Base-by-base conservation (phyloP, 53 echinoderm and acorn worm genomes). In the Crossaster papposus region DNA sequence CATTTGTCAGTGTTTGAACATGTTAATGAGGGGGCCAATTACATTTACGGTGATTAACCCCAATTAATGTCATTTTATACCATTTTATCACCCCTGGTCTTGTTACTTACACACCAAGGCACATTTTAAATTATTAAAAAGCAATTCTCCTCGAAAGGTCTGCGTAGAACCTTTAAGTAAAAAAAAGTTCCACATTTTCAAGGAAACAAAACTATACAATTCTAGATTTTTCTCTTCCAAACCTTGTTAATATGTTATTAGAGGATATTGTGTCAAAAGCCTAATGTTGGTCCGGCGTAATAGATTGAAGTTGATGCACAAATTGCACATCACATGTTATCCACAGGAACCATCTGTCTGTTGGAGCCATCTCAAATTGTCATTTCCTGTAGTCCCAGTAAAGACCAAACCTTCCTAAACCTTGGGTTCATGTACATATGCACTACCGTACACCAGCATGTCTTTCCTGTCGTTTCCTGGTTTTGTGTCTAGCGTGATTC, bases 301-400 rank as follows among this genome's bases (percentile, higher is more conserved):
- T 31, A 14, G 35, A 73, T 34, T 20, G 36, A 73, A 32, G 74
- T 73, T 20, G 74, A 73, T 73, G 35, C n/a, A n/a, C n/a, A n/a
- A n/a, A n/a, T n/a, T n/a, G 9, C 44, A 44, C 50, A 78, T 20
- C 20, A 24, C 50, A 6, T 30, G 70, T 50, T 78, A 78, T 78
- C 78, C 44, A 14, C 78, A 78, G 78, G 78, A 78, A 78, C 50
- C 78, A 78, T 78, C 78, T 78, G 78, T 78, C 51, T 78, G 50
- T 36, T 74, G 75, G 35, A 74, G 10, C 20, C 75, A 35, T 78
- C 78, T 44, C 78, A 51, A 78, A 78, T 78, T 50, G 23, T 50
- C 38, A 50, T 35, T 78, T 78, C 78, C 78, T 78, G 75, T 12
- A 34, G 35, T 74, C 68, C 26, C 68, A 68, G 68, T 68, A n/a